A percentile compares a stretch with the other conserved stretches of the same genome.
These are phyloP conservation scores for Chiloscyllium plagiosum DNA, from an alignment of 2,113 vertebrate species.

Conservation along the genomic window DNA sequence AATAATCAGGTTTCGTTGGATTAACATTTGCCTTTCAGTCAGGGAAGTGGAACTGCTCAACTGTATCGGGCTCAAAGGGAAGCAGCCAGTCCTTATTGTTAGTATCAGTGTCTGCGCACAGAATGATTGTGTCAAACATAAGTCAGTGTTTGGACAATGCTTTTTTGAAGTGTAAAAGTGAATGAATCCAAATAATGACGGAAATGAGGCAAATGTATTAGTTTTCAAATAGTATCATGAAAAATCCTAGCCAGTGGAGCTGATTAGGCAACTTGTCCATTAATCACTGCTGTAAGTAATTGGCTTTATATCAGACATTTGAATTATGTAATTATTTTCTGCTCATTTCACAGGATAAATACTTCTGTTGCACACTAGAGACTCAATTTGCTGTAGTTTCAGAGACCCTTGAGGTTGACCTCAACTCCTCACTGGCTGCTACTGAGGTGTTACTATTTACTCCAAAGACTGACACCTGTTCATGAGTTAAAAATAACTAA, in stretches of 20 bases:
- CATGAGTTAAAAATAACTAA: background rate
- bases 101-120: background rate
- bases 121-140: background rate
- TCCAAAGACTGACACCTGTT: background rate
- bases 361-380: background rate
- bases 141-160: background rate
- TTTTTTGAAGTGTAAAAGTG: background rate
- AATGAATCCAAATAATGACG: background rate
- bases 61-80: too few relatives aligned
- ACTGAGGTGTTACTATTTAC: background rate
- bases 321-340: background rate
- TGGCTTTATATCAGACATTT: background rate
- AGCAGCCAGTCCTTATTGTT: too few relatives aligned
- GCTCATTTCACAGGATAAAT: background rate
- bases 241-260: background rate
- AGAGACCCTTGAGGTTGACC: background rate
- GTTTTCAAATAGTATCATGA: background rate
- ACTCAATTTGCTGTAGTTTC: background rate
- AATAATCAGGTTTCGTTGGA: too few relatives aligned
- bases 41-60: too few relatives aligned
- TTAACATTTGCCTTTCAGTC: too few relatives aligned
- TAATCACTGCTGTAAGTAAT: background rate
- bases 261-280: background rate
- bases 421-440: background rate
- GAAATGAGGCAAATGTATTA: background rate